These are phyloP conservation scores for Trachelus tabidus DNA, from an alignment of 2,888 invertebrate genomes.

Conservation along the genomic window DNA sequence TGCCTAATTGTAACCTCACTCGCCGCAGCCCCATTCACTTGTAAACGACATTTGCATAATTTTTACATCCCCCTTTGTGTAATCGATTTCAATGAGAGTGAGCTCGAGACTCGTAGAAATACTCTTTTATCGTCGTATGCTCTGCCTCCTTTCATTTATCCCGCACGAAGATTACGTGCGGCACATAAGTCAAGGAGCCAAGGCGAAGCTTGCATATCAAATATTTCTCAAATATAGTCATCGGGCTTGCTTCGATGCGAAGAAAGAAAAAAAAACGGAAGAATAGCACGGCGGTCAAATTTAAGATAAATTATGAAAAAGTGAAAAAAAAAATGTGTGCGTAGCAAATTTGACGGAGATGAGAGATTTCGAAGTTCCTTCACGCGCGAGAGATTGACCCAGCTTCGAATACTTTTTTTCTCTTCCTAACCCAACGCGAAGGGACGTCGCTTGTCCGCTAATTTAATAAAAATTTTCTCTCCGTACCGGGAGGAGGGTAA, in stretches of 20 bases:
- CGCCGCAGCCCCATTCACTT: slow-evolving; percentile 53
- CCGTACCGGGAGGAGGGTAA: slow-evolving; percentile 23
- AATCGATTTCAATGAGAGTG: slow-evolving; percentile 46
- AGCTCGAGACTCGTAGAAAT: not conserved
- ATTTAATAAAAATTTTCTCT: slow-evolving; percentile 24
- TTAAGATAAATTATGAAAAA: not conserved
- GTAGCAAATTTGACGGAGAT: slow-evolving; percentile 13
- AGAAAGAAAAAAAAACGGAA: no score
- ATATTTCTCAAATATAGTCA: not conserved
- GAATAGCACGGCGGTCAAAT: not conserved
- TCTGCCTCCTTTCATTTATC: not conserved
- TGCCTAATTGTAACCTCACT: slow-evolving; percentile 64
- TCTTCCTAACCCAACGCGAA: not conserved
- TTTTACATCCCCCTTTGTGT: slow-evolving; percentile 58
- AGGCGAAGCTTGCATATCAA: not conserved
- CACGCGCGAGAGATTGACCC: slow-evolving; percentile 21
- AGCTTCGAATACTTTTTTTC: not conserved
- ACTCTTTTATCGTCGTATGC: not conserved
- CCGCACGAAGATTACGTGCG: not conserved
- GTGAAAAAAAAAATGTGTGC: slow-evolving; percentile 25
- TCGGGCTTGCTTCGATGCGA: not conserved
- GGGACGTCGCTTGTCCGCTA: slow-evolving; percentile 22
- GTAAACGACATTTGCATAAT: slow-evolving; percentile 64
- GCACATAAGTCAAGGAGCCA: not conserved
- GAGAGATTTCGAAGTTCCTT: slow-evolving; percentile 32